phyloP scores from a whole-genome alignment of 64 coral and sea anemone species.

The Orbicella faveolata region DNA sequence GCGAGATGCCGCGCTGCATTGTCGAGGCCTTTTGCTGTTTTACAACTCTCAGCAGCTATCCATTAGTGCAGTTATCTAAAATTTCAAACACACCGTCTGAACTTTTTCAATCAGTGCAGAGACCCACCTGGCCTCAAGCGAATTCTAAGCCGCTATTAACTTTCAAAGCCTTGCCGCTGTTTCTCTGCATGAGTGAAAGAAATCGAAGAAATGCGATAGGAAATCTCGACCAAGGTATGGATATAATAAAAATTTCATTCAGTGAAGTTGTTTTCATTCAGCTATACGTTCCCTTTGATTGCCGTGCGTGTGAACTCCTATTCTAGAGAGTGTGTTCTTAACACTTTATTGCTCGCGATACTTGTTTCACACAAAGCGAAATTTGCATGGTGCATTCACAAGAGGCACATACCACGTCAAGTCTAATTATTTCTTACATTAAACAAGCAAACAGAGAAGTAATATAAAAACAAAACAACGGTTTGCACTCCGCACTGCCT shows the following conservation, averaged over 20 bases:
- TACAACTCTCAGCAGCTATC: background rate
- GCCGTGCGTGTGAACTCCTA: background rate
- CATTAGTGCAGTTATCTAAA: constrained; percentile 28
- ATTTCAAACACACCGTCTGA: constrained; percentile 64
- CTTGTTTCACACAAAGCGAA: constrained; percentile 39
- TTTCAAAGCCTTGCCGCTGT: constrained; percentile 79
- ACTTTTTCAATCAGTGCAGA: constrained; percentile 43
- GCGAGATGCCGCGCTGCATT: background rate
- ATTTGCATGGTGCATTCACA: constrained; percentile 27
- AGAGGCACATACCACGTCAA: constrained; percentile 67
- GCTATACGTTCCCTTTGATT: background rate
- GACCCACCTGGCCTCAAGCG: constrained; percentile 28
- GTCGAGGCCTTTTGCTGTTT: background rate
- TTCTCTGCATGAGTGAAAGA: constrained; percentile 37
- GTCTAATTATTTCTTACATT: constrained; percentile 99
- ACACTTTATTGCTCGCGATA: background rate
- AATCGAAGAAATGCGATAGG: constrained; percentile 63
- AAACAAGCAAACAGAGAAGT: constrained; percentile 81
- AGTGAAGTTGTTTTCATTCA: constrained; percentile 13
- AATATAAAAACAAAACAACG: constrained; percentile 99
- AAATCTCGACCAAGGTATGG: constrained; percentile 25
- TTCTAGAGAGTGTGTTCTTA: background rate
- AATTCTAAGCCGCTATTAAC: constrained; percentile 57
- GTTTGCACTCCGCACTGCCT: constrained; percentile 32
- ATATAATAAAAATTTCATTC: constrained; percentile 47